A percentile compares a stretch with the other conserved stretches of the same genome.
phyloP scores from a whole-genome alignment of 2,888 invertebrate genomes.

The Himalopsyche tibetana region DNA sequence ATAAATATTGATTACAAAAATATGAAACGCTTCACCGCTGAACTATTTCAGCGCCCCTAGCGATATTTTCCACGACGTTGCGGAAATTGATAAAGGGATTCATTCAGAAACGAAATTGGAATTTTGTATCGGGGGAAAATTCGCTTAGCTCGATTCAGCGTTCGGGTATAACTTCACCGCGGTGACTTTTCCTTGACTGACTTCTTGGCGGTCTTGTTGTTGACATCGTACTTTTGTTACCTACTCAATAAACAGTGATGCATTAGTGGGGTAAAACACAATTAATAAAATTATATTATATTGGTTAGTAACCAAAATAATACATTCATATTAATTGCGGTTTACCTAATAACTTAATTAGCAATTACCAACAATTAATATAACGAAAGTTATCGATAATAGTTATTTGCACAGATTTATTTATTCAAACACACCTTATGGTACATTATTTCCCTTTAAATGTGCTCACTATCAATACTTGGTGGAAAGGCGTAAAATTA shows the following conservation, averaged over 20 bases:
- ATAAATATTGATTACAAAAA: neutral
- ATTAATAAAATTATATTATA: too few species aligned
- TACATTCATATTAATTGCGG: too few species aligned
- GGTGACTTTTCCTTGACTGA: conserved; percentile 15
- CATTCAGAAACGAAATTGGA: conserved; percentile 42
- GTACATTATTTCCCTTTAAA: too few species aligned
- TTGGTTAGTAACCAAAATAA: too few species aligned
- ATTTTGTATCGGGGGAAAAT: conserved; percentile 40
- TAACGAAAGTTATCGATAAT: too few species aligned
- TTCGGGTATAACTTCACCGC: conserved; percentile 8
- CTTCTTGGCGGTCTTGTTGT: neutral
- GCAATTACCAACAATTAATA: too few species aligned
- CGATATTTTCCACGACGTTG: conserved; percentile 40
- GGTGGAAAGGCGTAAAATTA: too few species aligned
- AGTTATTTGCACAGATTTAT: too few species aligned
- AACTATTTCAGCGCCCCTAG: conserved; percentile 20
- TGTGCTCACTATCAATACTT: too few species aligned
- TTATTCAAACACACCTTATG: too few species aligned
- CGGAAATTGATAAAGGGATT: conserved; percentile 43
- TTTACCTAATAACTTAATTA: too few species aligned
- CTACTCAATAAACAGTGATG: neutral
- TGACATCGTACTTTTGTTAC: neutral
- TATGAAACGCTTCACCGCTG: neutral
- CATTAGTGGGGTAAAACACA: neutral
- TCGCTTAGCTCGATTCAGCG: conserved; percentile 35